A percentile compares a stretch with the other conserved stretches of the same genome.
Evolutionary conservation across 2,797 vertebrate genomes (phyloP).

Genomic region (Lithobates sylvaticus): DNA sequence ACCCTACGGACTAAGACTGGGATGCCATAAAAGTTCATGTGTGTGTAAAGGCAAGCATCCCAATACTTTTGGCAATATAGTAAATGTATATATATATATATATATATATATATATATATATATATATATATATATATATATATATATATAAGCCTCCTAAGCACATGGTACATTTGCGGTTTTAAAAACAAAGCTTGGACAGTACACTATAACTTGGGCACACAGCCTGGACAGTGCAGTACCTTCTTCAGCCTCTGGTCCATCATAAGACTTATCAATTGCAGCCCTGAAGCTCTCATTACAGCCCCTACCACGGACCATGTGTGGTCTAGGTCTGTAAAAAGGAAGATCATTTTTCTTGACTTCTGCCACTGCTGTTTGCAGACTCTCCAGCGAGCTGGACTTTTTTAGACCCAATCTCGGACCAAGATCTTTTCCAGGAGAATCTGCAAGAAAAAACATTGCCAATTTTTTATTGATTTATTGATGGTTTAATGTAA

Average conservation of each 20-base stretch:
- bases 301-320: constrained; percentile 93
- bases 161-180: neutral
- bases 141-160: neutral
- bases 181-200: neutral
- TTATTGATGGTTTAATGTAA: neutral
- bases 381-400: constrained; percentile 95
- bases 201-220: no score
- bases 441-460: constrained; percentile 71
- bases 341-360: constrained; percentile 90
- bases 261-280: constrained; percentile 96
- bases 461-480: neutral
- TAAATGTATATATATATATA: no score
- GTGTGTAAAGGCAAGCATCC: no score
- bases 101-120: no score
- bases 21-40: no score
- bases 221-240: no score
- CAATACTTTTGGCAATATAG: no score
- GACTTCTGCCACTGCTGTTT: constrained; percentile 93
- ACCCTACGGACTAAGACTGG: no score
- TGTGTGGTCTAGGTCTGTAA: constrained; percentile 90
- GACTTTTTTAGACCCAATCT: constrained; percentile 95
- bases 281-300: constrained; percentile 96
- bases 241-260: constrained; percentile 89
- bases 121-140: no score
- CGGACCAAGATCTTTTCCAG: constrained; percentile 86